These are phyloP conservation scores for Tyto alba DNA, from an alignment of 2,113 vertebrate genomes.

Conservation along the genomic window DNA sequence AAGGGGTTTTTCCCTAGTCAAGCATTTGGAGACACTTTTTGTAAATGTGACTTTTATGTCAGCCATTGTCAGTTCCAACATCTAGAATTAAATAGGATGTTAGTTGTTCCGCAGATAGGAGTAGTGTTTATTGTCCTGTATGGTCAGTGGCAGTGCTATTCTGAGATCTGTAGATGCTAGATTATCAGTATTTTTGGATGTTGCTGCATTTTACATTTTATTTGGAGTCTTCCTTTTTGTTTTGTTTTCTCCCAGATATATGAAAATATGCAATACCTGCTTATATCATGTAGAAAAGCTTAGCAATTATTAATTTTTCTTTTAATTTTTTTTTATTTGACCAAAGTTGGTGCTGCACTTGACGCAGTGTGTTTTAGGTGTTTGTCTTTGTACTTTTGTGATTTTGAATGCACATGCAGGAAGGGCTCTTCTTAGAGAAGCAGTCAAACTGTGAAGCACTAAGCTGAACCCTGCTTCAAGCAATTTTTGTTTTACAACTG, in stretches of 20 bases:
- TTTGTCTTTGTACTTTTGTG: conserved; percentile 83
- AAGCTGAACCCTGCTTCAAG: conserved; percentile 86
- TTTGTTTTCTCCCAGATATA: conserved; percentile 81
- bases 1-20: conserved; percentile 80
- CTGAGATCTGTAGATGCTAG: conserved; percentile 78
- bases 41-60: conserved; percentile 83
- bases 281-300: conserved; percentile 89
- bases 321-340: conserved; percentile 78
- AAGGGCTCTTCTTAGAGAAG: conserved; percentile 86
- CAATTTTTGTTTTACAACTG: conserved; percentile 82
- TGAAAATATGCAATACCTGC: conserved; percentile 98
- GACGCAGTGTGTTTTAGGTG: conserved; percentile 82
- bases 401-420: conserved; percentile 83
- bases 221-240: conserved; percentile 85
- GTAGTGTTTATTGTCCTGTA: conserved; percentile 80
- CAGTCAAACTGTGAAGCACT: conserved; percentile 88
- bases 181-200: conserved; percentile 84
- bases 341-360: conserved; percentile 89
- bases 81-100: conserved; percentile 78
- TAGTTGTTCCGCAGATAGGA: conserved; percentile 81
- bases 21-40: conserved; percentile 85
- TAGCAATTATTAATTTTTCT: conserved; percentile 79
- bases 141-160: conserved; percentile 83
- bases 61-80: conserved; percentile 79
- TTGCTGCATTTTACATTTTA: conserved; percentile 88